phyloP scores from a whole-genome alignment of 2,797 vertebrate species.

The Aselliscus stoliczkanus region DNA sequence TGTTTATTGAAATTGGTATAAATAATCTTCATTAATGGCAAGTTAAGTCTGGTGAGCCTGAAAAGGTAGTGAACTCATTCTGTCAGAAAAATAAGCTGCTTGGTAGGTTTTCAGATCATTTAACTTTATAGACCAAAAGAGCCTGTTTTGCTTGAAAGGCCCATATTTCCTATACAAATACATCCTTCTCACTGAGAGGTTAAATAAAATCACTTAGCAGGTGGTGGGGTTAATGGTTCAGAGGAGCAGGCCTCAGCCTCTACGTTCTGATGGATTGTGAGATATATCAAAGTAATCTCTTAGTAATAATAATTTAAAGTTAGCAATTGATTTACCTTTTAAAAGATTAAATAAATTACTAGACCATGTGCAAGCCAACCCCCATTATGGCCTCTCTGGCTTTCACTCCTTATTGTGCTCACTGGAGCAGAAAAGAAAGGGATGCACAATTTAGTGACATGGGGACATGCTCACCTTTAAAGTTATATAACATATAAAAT shows the following conservation, averaged over 20 bases:
- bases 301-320: background rate
- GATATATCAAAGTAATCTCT: background rate
- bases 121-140: background rate
- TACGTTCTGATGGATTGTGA: background rate
- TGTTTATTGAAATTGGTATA: background rate
- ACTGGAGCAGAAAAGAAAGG: background rate
- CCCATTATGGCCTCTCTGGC: background rate
- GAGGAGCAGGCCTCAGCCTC: background rate
- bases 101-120: background rate
- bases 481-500: background rate
- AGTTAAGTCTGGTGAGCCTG: background rate
- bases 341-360: background rate
- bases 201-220: background rate
- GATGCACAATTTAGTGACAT: too few relatives aligned
- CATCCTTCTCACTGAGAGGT: background rate
- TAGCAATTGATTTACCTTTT: background rate
- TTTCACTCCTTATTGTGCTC: background rate
- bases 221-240: rapidly evolving
- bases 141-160: background rate
- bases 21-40: background rate
- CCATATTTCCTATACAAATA: background rate
- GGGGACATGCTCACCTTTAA: background rate
- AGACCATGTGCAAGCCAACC: background rate
- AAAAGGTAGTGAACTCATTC: background rate
- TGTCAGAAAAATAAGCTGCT: background rate